Base-by-base conservation (phyloP, 92 coral and sea anemone genomes). In the Virgularia gustaviana region DNA sequence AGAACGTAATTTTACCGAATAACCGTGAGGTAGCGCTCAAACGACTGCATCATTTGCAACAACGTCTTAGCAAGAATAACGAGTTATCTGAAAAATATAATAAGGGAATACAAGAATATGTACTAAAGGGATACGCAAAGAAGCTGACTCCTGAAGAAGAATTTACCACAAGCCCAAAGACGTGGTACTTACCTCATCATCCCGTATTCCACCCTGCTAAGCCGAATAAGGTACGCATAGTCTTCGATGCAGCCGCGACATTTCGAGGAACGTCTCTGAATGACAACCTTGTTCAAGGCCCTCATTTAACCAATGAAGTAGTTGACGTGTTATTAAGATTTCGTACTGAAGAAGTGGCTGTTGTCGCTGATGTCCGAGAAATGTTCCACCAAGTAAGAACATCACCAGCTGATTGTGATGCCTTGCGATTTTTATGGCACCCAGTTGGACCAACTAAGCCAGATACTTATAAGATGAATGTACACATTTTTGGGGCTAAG, bases 121-220 rank as follows among this genome's bases (percentile, higher is more conserved):
- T 62, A 15, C 35, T 0, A 30, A 62, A 37, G 19, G 70, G 47
- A 33, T 62, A 35, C 6, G 47, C 70, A 36, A 62, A 9, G 49
- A 35, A 62, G 10, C 38, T 37, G 19, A 32, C 8, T 15, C 45
- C 45, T n/a, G n/a, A n/a, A n/a, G n/a, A n/a, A n/a, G 45, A 39
- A 39, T 39, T 7, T 7, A 15, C 45, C 8, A 39, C 8, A 15
- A 39, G 15, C 45, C 9, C 15, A 7, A 39, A 8, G 15, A n/a
- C 37, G 2, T 65, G 72, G 72, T 65, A 65, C 18, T 24, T 65
- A 13, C 72, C 72, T 20, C 72, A 65, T 47, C 72, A 65, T 30
- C 72, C 53, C 2, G 72, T 65, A 0, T 20, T 65, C 25, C 54
- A 65, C 30, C 72, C 72, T 1, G 33, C 23, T 2, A 65, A 65